phyloP scores from a whole-genome alignment of 2,888 invertebrate species.

The Drymonia ruficornis region DNA sequence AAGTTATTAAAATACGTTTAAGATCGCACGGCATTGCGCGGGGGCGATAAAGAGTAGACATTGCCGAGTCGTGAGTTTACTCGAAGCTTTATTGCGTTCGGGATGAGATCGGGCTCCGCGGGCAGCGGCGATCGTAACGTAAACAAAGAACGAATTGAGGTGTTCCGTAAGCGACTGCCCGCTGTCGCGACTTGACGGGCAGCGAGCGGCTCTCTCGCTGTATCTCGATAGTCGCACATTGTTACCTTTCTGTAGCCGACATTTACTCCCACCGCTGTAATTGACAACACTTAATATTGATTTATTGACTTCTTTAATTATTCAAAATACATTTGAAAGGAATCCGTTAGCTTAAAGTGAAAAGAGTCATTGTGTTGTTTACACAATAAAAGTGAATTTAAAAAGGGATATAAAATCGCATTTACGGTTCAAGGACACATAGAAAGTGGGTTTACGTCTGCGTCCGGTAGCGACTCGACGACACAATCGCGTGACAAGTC shows the following conservation, averaged over 20 bases:
- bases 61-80: conserved; percentile 76
- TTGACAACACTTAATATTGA: conserved; percentile 39
- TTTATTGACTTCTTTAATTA: background rate
- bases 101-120: conserved; percentile 67
- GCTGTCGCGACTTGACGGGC: conserved; percentile 54
- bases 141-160: conserved; percentile 75
- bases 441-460: conserved; percentile 72
- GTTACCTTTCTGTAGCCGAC: conserved; percentile 50
- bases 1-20: conserved; percentile 81
- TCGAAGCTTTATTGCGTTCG: conserved; percentile 78
- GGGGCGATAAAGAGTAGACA: conserved; percentile 76
- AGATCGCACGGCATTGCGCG: conserved; percentile 72
- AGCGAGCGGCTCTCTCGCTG: conserved; percentile 34
- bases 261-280: conserved; percentile 39
- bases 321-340: background rate
- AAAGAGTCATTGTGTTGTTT: background rate
- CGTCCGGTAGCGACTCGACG: conserved; percentile 63
- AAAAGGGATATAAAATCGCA: conserved; percentile 11
- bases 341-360: background rate
- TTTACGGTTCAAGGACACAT: conserved; percentile 66
- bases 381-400: conserved; percentile 7
- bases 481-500: conserved; percentile 74
- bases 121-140: conserved; percentile 63
- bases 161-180: conserved; percentile 58
- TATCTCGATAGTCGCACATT: conserved; percentile 69